Conservation (phyloP, 2,113 vertebrate genomes). For the Trogon surrucura region DNA sequence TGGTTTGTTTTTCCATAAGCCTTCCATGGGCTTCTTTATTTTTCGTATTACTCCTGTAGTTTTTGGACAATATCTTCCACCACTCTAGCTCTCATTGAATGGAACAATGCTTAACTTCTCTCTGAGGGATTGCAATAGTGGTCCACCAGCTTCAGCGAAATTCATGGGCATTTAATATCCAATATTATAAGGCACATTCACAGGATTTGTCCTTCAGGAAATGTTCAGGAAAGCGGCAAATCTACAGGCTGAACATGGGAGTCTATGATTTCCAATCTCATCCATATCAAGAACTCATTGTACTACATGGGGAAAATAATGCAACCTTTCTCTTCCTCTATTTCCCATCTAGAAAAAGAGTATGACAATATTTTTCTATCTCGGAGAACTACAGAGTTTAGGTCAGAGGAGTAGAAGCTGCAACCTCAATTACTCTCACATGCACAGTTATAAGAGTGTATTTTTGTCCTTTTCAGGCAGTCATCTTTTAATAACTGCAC, state of each 20-base stretch:
- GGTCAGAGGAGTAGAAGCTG: background rate
- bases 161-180: background rate
- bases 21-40: background rate
- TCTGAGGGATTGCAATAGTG: background rate
- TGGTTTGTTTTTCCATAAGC: background rate
- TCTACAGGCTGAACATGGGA: background rate
- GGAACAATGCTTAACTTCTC: background rate
- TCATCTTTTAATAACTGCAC: background rate
- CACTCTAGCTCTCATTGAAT: background rate
- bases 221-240: background rate
- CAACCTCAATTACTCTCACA: background rate
- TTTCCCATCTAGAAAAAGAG: background rate
- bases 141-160: background rate
- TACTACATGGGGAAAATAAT: background rate
- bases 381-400: background rate
- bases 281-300: background rate
- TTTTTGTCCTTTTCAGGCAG: background rate
- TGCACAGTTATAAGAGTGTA: background rate
- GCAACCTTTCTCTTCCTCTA: background rate
- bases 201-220: background rate
- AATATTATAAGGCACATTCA: background rate
- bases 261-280: background rate
- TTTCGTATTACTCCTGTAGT: background rate
- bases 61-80: background rate
- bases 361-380: background rate